Evolutionary conservation across 1,140 invertebrate species (phyloP).

Genomic region (Tetramorium simillimum): DNA sequence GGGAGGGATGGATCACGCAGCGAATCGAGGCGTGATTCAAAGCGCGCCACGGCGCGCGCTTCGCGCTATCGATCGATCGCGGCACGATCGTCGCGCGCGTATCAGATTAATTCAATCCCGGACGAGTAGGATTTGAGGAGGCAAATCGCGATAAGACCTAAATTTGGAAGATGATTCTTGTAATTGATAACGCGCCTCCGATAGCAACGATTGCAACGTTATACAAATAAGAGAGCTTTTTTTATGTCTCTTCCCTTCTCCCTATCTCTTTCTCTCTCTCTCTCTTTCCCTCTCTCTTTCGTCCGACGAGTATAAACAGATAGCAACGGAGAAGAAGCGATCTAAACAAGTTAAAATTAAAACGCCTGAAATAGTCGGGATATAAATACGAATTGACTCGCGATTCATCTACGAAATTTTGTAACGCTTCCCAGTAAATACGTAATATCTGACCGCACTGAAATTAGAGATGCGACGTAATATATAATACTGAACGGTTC

Average conservation of each 20-base stretch:
- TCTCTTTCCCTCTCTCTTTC: not conserved
- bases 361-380: conserved; percentile 15
- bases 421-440: not conserved
- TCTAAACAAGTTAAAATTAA: conserved; percentile 54
- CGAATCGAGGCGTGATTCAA: conserved; percentile 18
- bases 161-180: conserved; percentile 12
- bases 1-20: conserved; percentile 21
- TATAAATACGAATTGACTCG: conserved; percentile 43
- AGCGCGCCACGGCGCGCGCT: not conserved
- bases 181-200: not conserved
- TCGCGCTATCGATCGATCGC: not conserved
- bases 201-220: not conserved
- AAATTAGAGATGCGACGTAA: conserved; percentile 12
- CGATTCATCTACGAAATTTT: conserved; percentile 43
- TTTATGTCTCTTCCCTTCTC: not conserved
- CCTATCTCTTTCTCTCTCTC: not conserved
- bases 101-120: not conserved
- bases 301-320: conserved; percentile 23
- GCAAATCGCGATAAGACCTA: conserved; percentile 2
- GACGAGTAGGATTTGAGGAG: not conserved
- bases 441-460: not conserved
- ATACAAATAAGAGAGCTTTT: not conserved
- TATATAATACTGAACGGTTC: not conserved
- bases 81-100: not conserved
- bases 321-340: conserved; percentile 9